Evolutionary conservation across 2,113 vertebrate genomes (phyloP).

Genomic region (Syngnathoides biaculeatus): DNA sequence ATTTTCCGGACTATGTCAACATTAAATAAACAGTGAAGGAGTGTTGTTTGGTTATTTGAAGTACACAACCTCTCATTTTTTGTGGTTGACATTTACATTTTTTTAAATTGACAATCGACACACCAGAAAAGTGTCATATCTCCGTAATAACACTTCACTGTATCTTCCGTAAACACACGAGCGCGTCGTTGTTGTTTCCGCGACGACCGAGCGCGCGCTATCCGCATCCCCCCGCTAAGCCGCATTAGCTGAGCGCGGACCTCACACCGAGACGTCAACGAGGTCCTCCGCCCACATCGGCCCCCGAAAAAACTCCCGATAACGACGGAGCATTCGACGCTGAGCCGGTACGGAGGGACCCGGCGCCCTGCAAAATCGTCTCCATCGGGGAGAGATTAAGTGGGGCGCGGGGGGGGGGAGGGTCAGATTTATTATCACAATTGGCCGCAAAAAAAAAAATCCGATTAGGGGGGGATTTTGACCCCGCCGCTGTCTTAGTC

Average conservation of each 20-base stretch:
- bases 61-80: background rate
- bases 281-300: conserved; percentile 46
- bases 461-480: conserved; percentile 69
- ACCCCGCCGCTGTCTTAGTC: conserved; percentile 52
- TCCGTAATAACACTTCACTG: too few relatives aligned
- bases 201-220: background rate
- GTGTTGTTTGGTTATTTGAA: background rate
- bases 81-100: background rate
- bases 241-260: conserved; percentile 1
- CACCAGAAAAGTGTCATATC: background rate
- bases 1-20: too few relatives aligned
- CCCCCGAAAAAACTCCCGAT: conserved; percentile 43
- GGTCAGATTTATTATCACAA: conserved; percentile 62
- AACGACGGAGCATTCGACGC: conserved; percentile 44
- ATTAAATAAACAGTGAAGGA: too few relatives aligned
- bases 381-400: too few relatives aligned
- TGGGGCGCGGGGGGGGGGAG: too few relatives aligned
- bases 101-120: too few relatives aligned
- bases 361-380: conserved; percentile 53
- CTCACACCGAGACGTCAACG: conserved; percentile 7
- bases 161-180: too few relatives aligned
- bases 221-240: background rate
- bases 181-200: background rate
- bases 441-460: conserved; percentile 61
- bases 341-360: conserved; percentile 47